phyloP scores from a whole-genome alignment of 2,797 vertebrate genomes.

The Poeciliopsis presidionis region DNA sequence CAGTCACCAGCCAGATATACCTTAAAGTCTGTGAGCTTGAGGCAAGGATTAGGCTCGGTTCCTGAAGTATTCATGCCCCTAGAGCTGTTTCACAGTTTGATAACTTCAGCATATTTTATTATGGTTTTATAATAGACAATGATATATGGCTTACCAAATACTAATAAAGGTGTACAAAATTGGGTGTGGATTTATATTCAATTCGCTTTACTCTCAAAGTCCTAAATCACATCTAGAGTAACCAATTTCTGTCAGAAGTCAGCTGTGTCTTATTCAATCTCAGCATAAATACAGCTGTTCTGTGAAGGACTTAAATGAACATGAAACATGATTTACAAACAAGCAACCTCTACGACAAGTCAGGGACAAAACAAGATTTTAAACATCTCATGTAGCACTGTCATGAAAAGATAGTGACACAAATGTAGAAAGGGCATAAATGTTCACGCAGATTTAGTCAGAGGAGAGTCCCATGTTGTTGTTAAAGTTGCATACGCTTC shows the following conservation, averaged over 20 bases:
- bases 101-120: background rate
- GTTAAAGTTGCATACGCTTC: background rate
- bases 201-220: background rate
- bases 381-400: background rate
- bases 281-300: background rate
- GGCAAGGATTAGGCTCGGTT: background rate
- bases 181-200: background rate
- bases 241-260: background rate
- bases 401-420: background rate
- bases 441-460: background rate
- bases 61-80: background rate
- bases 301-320: background rate
- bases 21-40: constrained; percentile 18
- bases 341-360: background rate
- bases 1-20: constrained; percentile 33
- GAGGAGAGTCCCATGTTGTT: background rate
- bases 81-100: background rate
- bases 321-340: background rate
- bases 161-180: background rate
- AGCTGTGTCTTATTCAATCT: background rate
- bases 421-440: background rate
- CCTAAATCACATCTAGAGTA: background rate
- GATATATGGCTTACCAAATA: background rate
- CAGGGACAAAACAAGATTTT: background rate
- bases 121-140: background rate